A percentile compares a stretch with the other conserved stretches of the same genome.
These are phyloP conservation scores for Ochlodes sylvanus DNA, from an alignment of 2,888 invertebrate species.

Conservation along the genomic window DNA sequence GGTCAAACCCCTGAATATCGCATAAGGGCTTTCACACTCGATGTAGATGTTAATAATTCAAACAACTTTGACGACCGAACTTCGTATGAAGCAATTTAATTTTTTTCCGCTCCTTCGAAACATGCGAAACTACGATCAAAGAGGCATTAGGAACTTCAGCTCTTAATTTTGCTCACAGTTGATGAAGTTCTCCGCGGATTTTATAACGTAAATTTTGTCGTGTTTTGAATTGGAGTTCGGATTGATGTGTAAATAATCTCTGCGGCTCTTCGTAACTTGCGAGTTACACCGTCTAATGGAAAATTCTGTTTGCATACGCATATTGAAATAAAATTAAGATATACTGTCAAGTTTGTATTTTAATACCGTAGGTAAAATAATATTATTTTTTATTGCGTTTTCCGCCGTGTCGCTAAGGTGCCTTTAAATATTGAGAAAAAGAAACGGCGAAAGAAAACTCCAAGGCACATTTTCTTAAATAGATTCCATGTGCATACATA, in stretches of 20 bases:
- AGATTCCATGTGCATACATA: too few species aligned
- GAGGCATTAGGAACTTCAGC: conserved; percentile 66
- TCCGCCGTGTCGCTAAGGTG: too few species aligned
- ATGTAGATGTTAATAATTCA: conserved; percentile 61
- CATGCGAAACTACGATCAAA: conserved; percentile 74
- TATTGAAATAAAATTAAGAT: background rate
- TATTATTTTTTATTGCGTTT: too few species aligned
- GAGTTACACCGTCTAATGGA: background rate
- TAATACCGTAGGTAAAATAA: too few species aligned
- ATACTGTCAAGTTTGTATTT: background rate
- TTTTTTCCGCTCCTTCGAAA: conserved; percentile 55
- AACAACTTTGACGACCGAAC: conserved; percentile 55
- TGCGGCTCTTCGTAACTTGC: background rate
- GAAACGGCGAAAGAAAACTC: too few species aligned
- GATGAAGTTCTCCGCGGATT: conserved; percentile 33
- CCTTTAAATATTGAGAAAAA: too few species aligned
- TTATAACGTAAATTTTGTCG: conserved; percentile 29
- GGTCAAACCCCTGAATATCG: conserved; percentile 23
- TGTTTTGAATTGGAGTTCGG: conserved; percentile 17
- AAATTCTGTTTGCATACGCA: background rate
- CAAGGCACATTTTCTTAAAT: too few species aligned
- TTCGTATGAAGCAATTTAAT: conserved; percentile 62
- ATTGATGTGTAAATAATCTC: background rate
- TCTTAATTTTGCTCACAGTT: conserved; percentile 54
- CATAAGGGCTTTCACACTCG: conserved; percentile 28